Percentiles rank a stretch among this genome's conserved stretches.
phyloP scores from a whole-genome alignment of 92 coral and sea anemone species.

The Galaxea fascicularis region DNA sequence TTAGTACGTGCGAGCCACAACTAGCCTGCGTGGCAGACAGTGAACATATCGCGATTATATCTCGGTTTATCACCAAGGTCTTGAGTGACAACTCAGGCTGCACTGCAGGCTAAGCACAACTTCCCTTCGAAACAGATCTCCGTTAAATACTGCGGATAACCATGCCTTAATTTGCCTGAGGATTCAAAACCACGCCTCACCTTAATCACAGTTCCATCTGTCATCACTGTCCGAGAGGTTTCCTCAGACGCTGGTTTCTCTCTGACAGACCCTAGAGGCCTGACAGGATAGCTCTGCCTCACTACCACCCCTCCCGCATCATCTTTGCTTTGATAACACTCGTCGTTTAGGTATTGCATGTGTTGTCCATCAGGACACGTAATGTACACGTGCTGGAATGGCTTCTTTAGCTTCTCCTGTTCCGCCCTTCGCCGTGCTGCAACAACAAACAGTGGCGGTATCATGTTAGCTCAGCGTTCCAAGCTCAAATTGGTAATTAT shows the following conservation, averaged over 20 bases:
- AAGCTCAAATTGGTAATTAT: not conserved
- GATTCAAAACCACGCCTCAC: slow-evolving; percentile 33
- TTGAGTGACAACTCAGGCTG: too few species aligned
- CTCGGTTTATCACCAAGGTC: too few species aligned
- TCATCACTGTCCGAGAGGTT: slow-evolving; percentile 81
- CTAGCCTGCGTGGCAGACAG: too few species aligned
- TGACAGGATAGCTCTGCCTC: slow-evolving; percentile 90
- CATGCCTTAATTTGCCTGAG: too few species aligned
- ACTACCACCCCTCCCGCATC: slow-evolving; percentile 90
- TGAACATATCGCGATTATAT: too few species aligned
- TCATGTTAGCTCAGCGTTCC: too few species aligned
- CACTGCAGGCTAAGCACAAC: too few species aligned
- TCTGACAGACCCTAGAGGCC: slow-evolving; percentile 67
- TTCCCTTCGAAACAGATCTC: too few species aligned
- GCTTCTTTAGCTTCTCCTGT: slow-evolving; percentile 74
- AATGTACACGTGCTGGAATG: slow-evolving; percentile 86
- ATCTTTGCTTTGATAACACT: slow-evolving; percentile 63
- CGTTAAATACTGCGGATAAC: too few species aligned
- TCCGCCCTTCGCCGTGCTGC: slow-evolving; percentile 59
- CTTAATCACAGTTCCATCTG: slow-evolving; percentile 95
- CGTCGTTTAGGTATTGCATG: slow-evolving; percentile 85
- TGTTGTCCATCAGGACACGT: slow-evolving; percentile 97
- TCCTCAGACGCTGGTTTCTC: slow-evolving; percentile 87
- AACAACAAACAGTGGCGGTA: not conserved
- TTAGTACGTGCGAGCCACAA: too few species aligned